Percentiles rank a stretch among this genome's conserved stretches.
Evolutionary conservation across 2,797 vertebrate species (phyloP).

Genomic region (Bovichtus diacanthus): DNA sequence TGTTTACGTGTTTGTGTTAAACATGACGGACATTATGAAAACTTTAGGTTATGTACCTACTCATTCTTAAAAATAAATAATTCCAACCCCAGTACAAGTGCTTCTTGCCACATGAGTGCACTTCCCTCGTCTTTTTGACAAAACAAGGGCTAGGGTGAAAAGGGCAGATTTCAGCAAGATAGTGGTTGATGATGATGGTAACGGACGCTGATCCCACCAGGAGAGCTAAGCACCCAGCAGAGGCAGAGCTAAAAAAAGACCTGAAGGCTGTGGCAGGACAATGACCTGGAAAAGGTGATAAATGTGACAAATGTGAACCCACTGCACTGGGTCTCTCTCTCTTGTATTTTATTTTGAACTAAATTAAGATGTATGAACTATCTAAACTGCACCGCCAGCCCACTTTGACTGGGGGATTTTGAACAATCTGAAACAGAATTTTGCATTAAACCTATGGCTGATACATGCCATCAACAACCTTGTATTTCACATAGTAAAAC

Average conservation of each 20-base stretch:
- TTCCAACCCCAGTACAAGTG: not conserved
- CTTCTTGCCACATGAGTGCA: not conserved
- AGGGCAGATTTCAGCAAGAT: not conserved
- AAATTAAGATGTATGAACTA: too few relatives aligned
- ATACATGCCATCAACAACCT: too few relatives aligned
- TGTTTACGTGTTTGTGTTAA: not conserved
- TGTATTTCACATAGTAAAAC: too few relatives aligned
- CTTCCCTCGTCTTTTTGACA: not conserved
- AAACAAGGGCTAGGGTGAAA: not conserved
- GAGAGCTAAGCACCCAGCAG: not conserved
- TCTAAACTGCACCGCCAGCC: too few relatives aligned
- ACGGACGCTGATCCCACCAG: constrained; percentile 8
- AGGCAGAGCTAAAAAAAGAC: constrained; percentile 29
- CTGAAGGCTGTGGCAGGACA: not conserved
- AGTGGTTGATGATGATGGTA: constrained; percentile 17
- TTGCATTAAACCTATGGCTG: too few relatives aligned
- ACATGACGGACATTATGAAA: not conserved
- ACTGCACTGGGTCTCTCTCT: not conserved
- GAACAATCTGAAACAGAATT: too few relatives aligned
- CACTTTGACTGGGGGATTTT: too few relatives aligned
- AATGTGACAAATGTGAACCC: not conserved
- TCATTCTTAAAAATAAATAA: not conserved
- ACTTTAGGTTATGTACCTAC: too few relatives aligned
- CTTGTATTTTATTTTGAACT: too few relatives aligned
- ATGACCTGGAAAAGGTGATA: not conserved